Conservation (phyloP, 35 echinoderm and acorn worm genomes). For the Eucidaris tribuloides region DNA sequence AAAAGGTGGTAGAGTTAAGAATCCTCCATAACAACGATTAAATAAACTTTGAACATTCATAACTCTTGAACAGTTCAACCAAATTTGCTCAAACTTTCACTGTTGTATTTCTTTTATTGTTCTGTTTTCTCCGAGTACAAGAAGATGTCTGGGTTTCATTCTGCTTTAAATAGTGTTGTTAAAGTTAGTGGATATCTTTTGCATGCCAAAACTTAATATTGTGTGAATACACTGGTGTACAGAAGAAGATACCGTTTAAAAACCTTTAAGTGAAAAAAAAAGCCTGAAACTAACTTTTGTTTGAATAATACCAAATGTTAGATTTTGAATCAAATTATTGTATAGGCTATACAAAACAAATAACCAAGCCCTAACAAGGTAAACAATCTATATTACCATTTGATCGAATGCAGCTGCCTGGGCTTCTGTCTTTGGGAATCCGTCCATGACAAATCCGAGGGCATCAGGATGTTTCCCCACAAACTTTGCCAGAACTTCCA, state of each 20-base stretch:
- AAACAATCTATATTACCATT: conserved; percentile 20
- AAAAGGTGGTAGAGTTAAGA: too few relatives aligned
- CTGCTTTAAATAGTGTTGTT: not conserved
- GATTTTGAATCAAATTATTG: not conserved
- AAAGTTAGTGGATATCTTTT: too few relatives aligned
- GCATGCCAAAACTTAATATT: too few relatives aligned
- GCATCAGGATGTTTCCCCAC: conserved; percentile 20
- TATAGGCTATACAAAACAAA: not conserved
- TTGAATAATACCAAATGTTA: not conserved
- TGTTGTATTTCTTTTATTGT: too few relatives aligned
- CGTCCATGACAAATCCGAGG: conserved; percentile 64
- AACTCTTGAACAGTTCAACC: too few relatives aligned
- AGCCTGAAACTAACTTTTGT: not conserved
- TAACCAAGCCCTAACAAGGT: not conserved
- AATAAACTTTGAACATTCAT: too few relatives aligned
- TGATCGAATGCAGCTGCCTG: conserved; percentile 53
- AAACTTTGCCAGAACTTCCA: conserved; percentile 12
- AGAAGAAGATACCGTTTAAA: not conserved
- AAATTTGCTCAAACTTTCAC: too few relatives aligned
- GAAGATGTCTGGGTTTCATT: too few relatives aligned
- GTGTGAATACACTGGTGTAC: too few relatives aligned
- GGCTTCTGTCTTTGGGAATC: conserved; percentile 72
- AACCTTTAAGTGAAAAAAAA: not conserved
- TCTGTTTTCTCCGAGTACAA: too few relatives aligned
- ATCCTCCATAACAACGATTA: too few relatives aligned